Base-by-base conservation (phyloP, 2,888 invertebrate species). In the Limenitis arthemis region DNA sequence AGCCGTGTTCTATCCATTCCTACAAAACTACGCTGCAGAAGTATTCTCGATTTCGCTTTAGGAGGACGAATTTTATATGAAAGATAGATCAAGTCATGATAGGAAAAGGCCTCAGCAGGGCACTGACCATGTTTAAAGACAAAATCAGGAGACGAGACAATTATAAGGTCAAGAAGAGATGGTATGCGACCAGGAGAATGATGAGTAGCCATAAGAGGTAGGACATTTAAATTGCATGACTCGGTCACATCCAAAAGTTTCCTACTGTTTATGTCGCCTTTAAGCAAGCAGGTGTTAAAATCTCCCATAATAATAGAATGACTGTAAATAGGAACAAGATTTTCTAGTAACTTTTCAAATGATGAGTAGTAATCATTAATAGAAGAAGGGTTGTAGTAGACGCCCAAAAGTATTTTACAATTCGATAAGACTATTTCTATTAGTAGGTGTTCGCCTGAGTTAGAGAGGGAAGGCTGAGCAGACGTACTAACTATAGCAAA, bases 31-130 rank as follows among this genome's bases (percentile, higher is more conserved):
- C 58, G 58, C 12, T 42, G 53, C 34, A 48, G 20, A 20, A 20
- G 20, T 20, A 20, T 20, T 20, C 20, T 20, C 20, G 20, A 20
- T 20, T 20, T 20, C 28, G 38, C 9, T 49, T 55, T 55, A 5
- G 51, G 51, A 37, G 47, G 47, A 12, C 56, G 53, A 8, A 54
- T 39, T 47, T 55, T 58, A 43, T 55, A 58, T 9, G 53, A 58
- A 9, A 54, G n/a, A 44, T 42, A 55, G 8, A 55, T 49, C 5
- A 53, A 41, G 36, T 58, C 55, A 9, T 57, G 56, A 44, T 49
- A 52, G 9, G 54, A 57, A 44, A 54, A 58, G 5, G 53, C 50
- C 20, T 48, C 47, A 29, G 58, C 58, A 20, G 48, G 7, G 11
- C 44, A 49, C 30, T 58, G 58, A 20, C 54, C 54, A 36, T 51